phyloP scores from a whole-genome alignment of 2,888 invertebrate species.

The Netelia fuscicornis region DNA sequence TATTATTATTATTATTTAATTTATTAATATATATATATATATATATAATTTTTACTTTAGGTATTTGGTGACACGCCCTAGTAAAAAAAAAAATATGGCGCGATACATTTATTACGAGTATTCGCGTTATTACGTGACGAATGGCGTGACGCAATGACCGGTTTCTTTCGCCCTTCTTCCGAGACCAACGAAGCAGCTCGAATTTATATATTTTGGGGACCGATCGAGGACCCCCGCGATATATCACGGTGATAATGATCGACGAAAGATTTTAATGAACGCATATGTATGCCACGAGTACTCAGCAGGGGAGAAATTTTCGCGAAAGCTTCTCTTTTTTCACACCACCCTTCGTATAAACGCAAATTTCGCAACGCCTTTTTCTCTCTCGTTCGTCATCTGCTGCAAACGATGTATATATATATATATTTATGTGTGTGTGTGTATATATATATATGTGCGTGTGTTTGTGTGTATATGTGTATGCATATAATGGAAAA shows the following conservation, averaged over 20 bases:
- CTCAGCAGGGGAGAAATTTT: conserved; percentile 20
- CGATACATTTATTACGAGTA: neutral
- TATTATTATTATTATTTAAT: neutral
- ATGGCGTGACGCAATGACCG: conserved; percentile 24
- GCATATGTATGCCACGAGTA: conserved; percentile 6
- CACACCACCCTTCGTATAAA: conserved; percentile 6
- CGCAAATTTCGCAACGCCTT: conserved; percentile 21
- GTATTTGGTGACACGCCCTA: neutral
- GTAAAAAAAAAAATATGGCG: neutral
- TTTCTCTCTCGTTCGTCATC: conserved; percentile 58
- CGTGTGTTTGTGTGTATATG: no score
- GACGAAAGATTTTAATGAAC: conserved; percentile 46
- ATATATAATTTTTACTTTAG: no score
- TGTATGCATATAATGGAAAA: conserved; percentile 45
- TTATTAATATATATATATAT: neutral
- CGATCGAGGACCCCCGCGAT: conserved; percentile 35
- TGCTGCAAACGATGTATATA: conserved; percentile 52
- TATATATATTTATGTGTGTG: no score
- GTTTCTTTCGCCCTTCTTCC: conserved; percentile 30
- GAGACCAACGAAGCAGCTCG: conserved; percentile 28
- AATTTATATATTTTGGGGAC: conserved; percentile 49
- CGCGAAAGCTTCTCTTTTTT: conserved; percentile 21
- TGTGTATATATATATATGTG: no score
- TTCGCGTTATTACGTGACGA: neutral
- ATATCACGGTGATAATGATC: conserved; percentile 53